These are phyloP conservation scores for Drosophila kanapiae DNA, from an alignment of 1,140 invertebrate species.

Conservation along the genomic window DNA sequence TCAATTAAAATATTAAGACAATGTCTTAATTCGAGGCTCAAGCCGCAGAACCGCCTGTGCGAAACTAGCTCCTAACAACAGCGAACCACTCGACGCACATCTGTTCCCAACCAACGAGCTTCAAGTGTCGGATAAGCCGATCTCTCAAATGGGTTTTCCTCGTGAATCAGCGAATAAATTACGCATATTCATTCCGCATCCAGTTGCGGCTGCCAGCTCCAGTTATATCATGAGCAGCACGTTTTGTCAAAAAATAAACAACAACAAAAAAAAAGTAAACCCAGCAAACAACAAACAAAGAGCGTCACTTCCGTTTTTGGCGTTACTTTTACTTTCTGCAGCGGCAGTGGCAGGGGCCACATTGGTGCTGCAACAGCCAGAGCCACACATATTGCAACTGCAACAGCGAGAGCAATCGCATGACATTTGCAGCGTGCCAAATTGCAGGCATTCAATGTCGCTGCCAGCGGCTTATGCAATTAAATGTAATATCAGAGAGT, in stretches of 20 bases:
- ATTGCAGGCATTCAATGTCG: conserved; percentile 76
- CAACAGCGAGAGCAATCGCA: conserved; percentile 58
- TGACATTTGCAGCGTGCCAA: conserved; percentile 75
- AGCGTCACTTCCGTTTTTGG: conserved; percentile 67
- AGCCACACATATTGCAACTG: conserved; percentile 20
- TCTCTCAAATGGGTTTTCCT: conserved; percentile 56
- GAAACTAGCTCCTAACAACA: conserved; percentile 1
- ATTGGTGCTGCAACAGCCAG: conserved; percentile 15
- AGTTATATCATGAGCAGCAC: conserved; percentile 57
- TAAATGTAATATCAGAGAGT: conserved; percentile 34
- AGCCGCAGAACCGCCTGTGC: neutral
- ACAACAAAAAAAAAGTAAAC: conserved; percentile 14
- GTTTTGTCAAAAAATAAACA: conserved; percentile 45
- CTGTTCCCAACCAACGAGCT: conserved; percentile 7
- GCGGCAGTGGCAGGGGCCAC: neutral
- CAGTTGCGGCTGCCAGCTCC: conserved; percentile 37
- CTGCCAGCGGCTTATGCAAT: conserved; percentile 63
- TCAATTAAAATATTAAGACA: neutral
- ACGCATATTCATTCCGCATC: conserved; percentile 45
- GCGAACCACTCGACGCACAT: conserved; percentile 31
- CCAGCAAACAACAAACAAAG: conserved; percentile 31
- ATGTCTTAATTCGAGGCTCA: neutral
- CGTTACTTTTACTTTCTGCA: conserved; percentile 73
- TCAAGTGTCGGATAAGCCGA: conserved; percentile 30
- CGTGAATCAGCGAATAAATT: conserved; percentile 49